phyloP scores from a whole-genome alignment of 2,113 vertebrate species.

The Isurus oxyrinchus region DNA sequence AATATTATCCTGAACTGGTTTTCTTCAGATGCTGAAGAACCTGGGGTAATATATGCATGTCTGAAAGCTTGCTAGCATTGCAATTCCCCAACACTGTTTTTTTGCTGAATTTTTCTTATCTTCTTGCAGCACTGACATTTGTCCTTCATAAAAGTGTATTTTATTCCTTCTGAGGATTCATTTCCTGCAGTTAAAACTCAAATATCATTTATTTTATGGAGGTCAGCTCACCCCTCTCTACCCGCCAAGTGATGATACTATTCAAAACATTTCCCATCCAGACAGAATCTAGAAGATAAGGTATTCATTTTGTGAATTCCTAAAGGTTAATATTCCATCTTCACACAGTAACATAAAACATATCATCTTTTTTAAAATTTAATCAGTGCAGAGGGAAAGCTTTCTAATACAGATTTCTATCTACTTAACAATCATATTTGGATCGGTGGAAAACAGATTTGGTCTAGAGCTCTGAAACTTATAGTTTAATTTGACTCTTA shows the following conservation, averaged over 20 bases:
- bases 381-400: background rate
- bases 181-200: constrained; percentile 2
- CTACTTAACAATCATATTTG: background rate
- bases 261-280: constrained; percentile 5
- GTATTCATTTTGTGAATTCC: background rate
- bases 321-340: background rate
- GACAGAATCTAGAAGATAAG: background rate
- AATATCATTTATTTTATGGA: background rate
- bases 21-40: background rate
- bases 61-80: background rate
- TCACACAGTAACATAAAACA: background rate
- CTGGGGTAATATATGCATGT: background rate
- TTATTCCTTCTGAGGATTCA: background rate
- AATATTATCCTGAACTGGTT: background rate
- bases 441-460: background rate
- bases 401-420: background rate
- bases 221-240: background rate
- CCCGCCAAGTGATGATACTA: background rate
- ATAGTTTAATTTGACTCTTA: background rate
- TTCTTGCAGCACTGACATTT: background rate
- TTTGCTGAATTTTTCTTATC: background rate
- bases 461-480: background rate
- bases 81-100: background rate
- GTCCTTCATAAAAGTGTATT: background rate
- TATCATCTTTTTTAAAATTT: background rate